Percentiles rank a stretch among this genome's conserved stretches.
These are phyloP conservation scores for Hydropsyche betteni DNA, from an alignment of 2,888 invertebrate genomes.

Conservation along the genomic window DNA sequence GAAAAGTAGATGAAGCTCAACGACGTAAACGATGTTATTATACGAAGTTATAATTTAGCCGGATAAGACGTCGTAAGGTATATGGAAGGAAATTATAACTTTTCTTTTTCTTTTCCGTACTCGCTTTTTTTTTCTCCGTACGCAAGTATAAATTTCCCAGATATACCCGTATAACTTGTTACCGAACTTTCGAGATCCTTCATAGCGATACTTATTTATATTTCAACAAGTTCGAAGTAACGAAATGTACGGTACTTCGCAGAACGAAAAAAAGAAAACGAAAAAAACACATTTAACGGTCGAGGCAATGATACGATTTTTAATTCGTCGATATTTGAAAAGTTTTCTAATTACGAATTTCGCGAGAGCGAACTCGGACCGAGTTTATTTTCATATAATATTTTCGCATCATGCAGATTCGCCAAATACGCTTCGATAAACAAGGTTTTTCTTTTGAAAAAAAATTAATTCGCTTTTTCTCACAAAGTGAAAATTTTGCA, in stretches of 20 bases:
- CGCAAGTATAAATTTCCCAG: too few relatives aligned
- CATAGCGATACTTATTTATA: slow-evolving; percentile 23
- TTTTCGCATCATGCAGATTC: slow-evolving; percentile 11
- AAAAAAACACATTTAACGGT: slow-evolving; percentile 26
- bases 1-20: background rate
- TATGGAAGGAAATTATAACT: slow-evolving; percentile 27
- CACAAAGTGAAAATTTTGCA: background rate
- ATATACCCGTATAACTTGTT: slow-evolving; percentile 15
- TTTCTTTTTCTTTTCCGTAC: slow-evolving; percentile 10
- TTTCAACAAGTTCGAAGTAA: background rate
- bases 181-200: slow-evolving; percentile 20
- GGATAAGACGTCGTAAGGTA: slow-evolving; percentile 11
- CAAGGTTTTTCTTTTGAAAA: too few relatives aligned
- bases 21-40: slow-evolving; percentile 26
- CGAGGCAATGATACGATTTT: slow-evolving; percentile 26
- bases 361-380: background rate
- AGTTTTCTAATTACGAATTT: slow-evolving; percentile 31
- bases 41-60: slow-evolving; percentile 13
- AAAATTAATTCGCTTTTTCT: too few relatives aligned
- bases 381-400: slow-evolving; percentile 3
- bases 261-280: slow-evolving; percentile 10
- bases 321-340: slow-evolving; percentile 32
- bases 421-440: too few relatives aligned
- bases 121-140: slow-evolving; percentile 2
- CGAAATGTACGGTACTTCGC: background rate